Evolutionary conservation across 2,888 invertebrate genomes (phyloP).

Genomic region (Agonum fuliginosum): DNA sequence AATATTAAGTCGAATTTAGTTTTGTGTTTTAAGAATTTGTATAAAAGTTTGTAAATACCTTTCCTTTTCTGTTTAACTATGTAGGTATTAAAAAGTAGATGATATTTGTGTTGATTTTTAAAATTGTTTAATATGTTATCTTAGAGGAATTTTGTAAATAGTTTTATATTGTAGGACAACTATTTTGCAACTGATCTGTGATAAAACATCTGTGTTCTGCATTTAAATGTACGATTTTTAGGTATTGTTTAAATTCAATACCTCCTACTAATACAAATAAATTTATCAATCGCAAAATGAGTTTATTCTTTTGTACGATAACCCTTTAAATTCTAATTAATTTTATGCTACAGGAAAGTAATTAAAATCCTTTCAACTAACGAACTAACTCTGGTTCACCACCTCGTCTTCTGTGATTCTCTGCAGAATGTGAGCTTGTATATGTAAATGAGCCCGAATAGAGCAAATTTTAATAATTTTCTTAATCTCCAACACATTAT

Average conservation of each 20-base stretch:
- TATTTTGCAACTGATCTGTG: slow-evolving; percentile 60
- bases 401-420: too few relatives aligned
- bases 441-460: too few relatives aligned
- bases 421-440: too few relatives aligned
- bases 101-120: slow-evolving; percentile 5
- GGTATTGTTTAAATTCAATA: slow-evolving; percentile 56
- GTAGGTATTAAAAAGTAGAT: not conserved
- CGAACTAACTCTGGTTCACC: too few relatives aligned
- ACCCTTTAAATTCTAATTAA: too few relatives aligned
- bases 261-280: slow-evolving; percentile 56
- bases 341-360: too few relatives aligned
- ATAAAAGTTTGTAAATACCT: slow-evolving; percentile 41
- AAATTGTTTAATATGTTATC: slow-evolving; percentile 2
- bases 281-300: slow-evolving; percentile 45
- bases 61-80: not conserved
- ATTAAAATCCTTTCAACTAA: too few relatives aligned
- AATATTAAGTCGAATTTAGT: slow-evolving; percentile 38
- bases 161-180: slow-evolving; percentile 54
- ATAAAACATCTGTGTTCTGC: slow-evolving; percentile 60
- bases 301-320: too few relatives aligned
- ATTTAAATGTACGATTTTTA: slow-evolving; percentile 59
- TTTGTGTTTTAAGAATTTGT: not conserved
- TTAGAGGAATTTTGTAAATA: slow-evolving; percentile 54
- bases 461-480: too few relatives aligned
- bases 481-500: too few relatives aligned